phyloP scores from a whole-genome alignment of 2,113 vertebrate species.

The Myiozetetes cayanensis region DNA sequence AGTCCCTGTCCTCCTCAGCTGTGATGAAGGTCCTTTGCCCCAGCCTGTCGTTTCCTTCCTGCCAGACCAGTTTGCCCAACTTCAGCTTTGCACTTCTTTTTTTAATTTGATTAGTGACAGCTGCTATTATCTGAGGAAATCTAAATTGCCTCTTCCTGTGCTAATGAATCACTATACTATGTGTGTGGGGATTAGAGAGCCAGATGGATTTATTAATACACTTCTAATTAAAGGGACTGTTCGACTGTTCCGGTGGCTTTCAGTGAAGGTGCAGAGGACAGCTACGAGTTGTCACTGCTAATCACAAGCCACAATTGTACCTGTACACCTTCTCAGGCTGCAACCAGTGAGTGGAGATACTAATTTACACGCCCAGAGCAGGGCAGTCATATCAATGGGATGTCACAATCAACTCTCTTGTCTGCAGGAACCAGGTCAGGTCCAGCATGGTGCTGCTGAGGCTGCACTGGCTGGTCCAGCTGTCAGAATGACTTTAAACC shows the following conservation, averaged over 20 bases:
- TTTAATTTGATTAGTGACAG: conserved; percentile 74
- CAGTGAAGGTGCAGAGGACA: not conserved
- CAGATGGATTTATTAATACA: conserved; percentile 74
- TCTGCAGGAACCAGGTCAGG: not conserved
- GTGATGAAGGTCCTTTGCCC: not conserved
- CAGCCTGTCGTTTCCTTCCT: not conserved
- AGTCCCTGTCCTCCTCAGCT: not conserved
- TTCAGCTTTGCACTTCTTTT: conserved; percentile 54
- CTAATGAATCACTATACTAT: conserved; percentile 74
- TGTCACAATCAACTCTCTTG: not conserved
- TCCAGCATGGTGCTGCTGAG: not conserved
- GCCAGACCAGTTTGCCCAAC: not conserved
- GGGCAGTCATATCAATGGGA: not conserved
- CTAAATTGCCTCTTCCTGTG: conserved; percentile 76
- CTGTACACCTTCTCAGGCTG: not conserved
- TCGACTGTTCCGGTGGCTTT: conserved; percentile 7
- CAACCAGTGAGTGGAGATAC: not conserved
- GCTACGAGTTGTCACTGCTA: not conserved
- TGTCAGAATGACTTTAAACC: not conserved
- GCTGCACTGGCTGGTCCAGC: not conserved
- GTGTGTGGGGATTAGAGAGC: conserved; percentile 67
- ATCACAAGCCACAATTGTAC: not conserved
- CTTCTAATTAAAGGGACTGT: conserved; percentile 73
- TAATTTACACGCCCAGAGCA: not conserved
- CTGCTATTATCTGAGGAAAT: conserved; percentile 77